phyloP scores from a whole-genome alignment of 2,888 invertebrate species.

The Neria commutata region DNA sequence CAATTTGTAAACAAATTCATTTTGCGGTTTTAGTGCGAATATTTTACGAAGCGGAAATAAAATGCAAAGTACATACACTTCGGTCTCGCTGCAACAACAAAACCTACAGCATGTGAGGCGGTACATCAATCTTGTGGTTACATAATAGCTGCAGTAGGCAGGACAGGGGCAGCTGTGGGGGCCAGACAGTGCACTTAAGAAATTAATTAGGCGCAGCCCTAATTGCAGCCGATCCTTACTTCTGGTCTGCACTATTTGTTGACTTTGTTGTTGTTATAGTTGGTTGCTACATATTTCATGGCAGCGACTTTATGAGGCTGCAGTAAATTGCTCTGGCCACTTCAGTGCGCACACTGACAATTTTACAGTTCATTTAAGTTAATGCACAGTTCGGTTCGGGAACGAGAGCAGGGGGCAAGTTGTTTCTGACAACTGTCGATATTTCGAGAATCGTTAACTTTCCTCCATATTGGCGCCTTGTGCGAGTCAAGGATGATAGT shows the following conservation, averaged over 20 bases:
- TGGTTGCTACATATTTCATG: too few relatives aligned
- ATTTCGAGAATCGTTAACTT: too few relatives aligned
- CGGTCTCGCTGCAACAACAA: not conserved
- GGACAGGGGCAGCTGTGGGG: not conserved
- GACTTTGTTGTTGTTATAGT: not conserved
- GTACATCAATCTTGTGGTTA: not conserved
- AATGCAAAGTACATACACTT: not conserved
- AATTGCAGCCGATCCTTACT: not conserved
- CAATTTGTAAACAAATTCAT: constrained; percentile 7
- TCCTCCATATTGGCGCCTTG: too few relatives aligned
- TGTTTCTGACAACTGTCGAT: too few relatives aligned
- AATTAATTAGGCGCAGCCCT: not conserved
- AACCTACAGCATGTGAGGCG: not conserved
- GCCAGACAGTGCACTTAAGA: not conserved
- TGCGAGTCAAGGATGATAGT: too few relatives aligned
- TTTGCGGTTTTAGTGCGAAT: constrained; percentile 6
- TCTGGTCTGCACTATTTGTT: not conserved
- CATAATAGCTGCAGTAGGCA: not conserved
- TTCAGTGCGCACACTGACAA: not conserved
- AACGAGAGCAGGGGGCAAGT: too few relatives aligned
- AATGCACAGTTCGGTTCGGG: too few relatives aligned
- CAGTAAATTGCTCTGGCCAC: not conserved
- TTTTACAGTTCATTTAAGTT: not conserved
- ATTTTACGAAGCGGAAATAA: constrained; percentile 4
- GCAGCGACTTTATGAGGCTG: not conserved